Base-by-base conservation (phyloP, 2,797 vertebrate species). In the Cyprinella venusta region DNA sequence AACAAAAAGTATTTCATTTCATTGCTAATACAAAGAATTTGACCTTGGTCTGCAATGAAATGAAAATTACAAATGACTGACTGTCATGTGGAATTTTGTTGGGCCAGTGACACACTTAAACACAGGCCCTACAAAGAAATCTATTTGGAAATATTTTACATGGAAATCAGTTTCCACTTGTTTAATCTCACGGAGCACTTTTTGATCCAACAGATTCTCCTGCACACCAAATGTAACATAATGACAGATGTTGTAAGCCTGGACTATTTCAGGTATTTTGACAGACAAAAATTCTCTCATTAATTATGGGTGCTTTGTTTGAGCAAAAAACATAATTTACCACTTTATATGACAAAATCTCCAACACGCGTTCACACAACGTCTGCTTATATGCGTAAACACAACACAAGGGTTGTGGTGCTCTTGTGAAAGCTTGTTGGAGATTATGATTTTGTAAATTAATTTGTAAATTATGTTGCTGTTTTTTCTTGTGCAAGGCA, bases 21-120 rank as follows among this genome's bases (percentile, higher is more conserved):
- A 90, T 89, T 79, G 84, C 77, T 86, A 88, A 89, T 88, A 70
- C 88, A 90, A 89, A 91, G 88, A 91, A 84, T 90, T 72, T 91
- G 90, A 91, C 90, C 91, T 81, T n/a, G 1, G 83, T 88, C 45
- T 59, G 26, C 65, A 56, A 18, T 82, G 88, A 90, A 87, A 86
- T 88, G 87, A 90, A 90, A 85, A 90, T 86, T 81, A 87, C 80
- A 89, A 91, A 89, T 89, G 83, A 86, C 83, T 80, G 64, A 89
- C 91, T 86, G 84, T 86, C 88, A 89, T 88, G 89, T 84, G 85
- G 84, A 79, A 85, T 90, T 89, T 89, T 86, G 88, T n/a, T 15
- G 9, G 33, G 12, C 45, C 42, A 52, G 4, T 52, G 45, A 52
- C 24, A 67, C 63, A 67, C 15, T 13, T 5, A 71, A 45, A 71